Conservation (phyloP, 2,888 invertebrate species). For the Phengaris arion region DNA sequence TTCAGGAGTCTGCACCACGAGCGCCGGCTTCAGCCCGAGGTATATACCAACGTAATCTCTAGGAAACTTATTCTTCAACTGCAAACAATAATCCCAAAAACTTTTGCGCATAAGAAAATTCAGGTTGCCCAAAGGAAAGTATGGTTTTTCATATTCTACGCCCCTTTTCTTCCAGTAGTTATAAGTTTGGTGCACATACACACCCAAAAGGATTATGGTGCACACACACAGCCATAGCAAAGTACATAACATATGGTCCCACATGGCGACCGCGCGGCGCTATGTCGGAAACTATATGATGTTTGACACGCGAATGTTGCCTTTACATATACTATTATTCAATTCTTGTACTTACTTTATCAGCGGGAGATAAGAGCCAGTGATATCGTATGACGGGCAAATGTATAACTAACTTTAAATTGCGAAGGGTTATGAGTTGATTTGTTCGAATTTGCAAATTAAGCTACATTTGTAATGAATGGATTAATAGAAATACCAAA, state of each 20-base stretch:
- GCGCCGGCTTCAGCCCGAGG: conserved; percentile 53
- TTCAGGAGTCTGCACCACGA: conserved; percentile 58
- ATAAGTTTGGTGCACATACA: conserved; percentile 50
- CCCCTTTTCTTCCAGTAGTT: conserved; percentile 60
- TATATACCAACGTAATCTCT: conserved; percentile 57
- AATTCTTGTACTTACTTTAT: background rate
- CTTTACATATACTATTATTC: background rate
- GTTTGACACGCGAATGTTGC: background rate
- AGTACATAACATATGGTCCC: background rate
- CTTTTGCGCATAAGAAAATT: conserved; percentile 57
- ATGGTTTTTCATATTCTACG: conserved; percentile 54
- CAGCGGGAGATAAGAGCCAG: background rate
- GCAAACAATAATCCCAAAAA: conserved; percentile 51
- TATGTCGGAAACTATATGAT: background rate
- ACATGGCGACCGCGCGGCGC: conserved; percentile 17
- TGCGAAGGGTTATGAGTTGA: background rate
- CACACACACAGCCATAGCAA: conserved; percentile 33
- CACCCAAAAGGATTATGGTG: conserved; percentile 45
- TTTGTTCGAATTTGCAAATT: background rate
- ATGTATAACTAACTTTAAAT: background rate
- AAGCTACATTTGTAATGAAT: background rate
- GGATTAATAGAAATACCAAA: no score
- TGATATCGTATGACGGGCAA: background rate
- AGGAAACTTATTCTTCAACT: conserved; percentile 48
- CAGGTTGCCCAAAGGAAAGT: conserved; percentile 54